Evolutionary conservation across 2,888 invertebrate genomes (phyloP), one percentile per base, ranked within the genome.

Genomic region (Leuctra nigra): DNA sequence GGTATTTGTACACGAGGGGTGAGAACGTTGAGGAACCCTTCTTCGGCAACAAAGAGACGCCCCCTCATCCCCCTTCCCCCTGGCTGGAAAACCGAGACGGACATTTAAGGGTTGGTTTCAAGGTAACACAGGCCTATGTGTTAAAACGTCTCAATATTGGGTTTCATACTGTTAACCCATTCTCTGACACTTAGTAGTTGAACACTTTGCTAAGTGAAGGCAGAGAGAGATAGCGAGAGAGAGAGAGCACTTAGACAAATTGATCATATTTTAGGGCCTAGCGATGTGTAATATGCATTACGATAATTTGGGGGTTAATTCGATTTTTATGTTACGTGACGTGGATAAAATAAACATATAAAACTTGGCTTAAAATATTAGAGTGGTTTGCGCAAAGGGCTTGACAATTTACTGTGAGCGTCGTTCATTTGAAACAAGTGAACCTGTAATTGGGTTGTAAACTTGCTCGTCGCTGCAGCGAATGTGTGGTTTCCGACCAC

Each of bases 1-100:
- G 50, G 50, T 50, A 50, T 50, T 50, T 50, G 47, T 39, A 39
- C 39, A 29, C 41, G 18, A 20, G 14, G 20, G 13, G 50, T 9
- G 50, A 35, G 33, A 35, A 35, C 35, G 35, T 50, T 33, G 48
- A 4, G 33, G 35, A 50, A 14, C n/a, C 23, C 44, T 44, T 23
- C 44, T 44, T 44, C 11, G 23, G 22, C 44, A 50, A 50, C 50
- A 50, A 50, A 50, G 33, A 16, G 33, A 29, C 33, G 29, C 18
- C 48, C 48, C 4, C 11, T 16, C 20, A 14, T 11, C 35, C 35
- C 33, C n/a, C 22, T 4, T 23, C 20, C 20, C 16, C 7, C 18
- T 20, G 9, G 2, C 11, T 2, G 2, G 4, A 23, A 44, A 44
- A 23, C 4, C 44, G 44, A 44, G 44, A 44, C 23, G 44, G 44